Evolutionary conservation across 2,888 invertebrate genomes (phyloP), one percentile per base, ranked within the genome.

Genomic region (Pachliopta kotzebuea): DNA sequence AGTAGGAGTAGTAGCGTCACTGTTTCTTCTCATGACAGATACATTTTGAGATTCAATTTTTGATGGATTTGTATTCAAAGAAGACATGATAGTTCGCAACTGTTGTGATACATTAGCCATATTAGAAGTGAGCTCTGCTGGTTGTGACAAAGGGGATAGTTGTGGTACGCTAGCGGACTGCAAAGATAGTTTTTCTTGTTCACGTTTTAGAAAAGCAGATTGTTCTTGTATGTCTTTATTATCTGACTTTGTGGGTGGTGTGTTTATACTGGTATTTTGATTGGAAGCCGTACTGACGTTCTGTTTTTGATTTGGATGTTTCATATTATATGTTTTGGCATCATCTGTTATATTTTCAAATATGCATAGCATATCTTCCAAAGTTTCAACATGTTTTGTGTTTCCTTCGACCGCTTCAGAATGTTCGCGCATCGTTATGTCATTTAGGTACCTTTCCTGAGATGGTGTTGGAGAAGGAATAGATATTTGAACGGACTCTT

Each of bases 81-180:
- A 95, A 0, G 95, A 95, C 80, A 95, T 88, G 57, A 95, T 90
- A 7, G 94, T 94, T 45, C 95, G 86, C 56, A 95, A 76, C 74
- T 95, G 95, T 77, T 95, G 95, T 0, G 95, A 94, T 0, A 94
- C 95, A 75, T 94, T 95, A 0, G 94, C 95, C 85, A 95, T 94
- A 74, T 94, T 95, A 0, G 95, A 94, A 18, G 95, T 95, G 57
- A 95, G 83, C 76, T 95, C 95, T 1, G 94, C 93, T 0, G 95
- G 95, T 76, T 95, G 95, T 0, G 95, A 95, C 2, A 95, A 78
- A 0, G 95, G 95, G 0, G 95, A 95, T 26, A 95, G 81, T 76
- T 95, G 95, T 0, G 95, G 94, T 57, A 94, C 91, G 0, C 93
- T 90, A 6, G 93, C 91, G 0, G 93, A 89, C 67, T 92, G 88